phyloP scores from a whole-genome alignment of 1,140 invertebrate genomes.

The Drosophila sulfurigaster region DNA sequence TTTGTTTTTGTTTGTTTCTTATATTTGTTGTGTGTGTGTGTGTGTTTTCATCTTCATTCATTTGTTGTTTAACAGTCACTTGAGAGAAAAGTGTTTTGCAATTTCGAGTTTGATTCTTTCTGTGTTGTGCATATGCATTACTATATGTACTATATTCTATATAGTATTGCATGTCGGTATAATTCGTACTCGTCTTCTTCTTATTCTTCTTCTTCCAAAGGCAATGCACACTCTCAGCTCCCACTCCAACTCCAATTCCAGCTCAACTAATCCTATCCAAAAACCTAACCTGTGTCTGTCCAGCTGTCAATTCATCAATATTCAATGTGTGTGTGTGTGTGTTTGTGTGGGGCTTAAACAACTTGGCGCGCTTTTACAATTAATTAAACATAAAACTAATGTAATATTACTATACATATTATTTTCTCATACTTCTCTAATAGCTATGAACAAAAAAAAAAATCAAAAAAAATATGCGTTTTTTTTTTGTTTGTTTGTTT shows the following conservation, averaged over 20 bases:
- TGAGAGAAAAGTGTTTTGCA: conserved; percentile 13
- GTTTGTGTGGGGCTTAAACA: conserved; percentile 18
- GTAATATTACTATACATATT: conserved; percentile 48
- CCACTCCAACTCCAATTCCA: background rate
- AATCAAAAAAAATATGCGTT: conserved; percentile 8
- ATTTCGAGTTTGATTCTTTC: conserved; percentile 19
- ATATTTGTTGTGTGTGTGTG: background rate
- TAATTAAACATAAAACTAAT: conserved; percentile 40
- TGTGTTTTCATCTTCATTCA: background rate
- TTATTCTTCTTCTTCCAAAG: background rate
- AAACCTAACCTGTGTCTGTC: conserved; percentile 12
- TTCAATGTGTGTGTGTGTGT: conserved; percentile 13
- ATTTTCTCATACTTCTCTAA: conserved; percentile 31
- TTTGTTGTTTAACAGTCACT: conserved; percentile 10
- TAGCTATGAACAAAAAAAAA: conserved; percentile 37
- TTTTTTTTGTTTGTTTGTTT: conserved; percentile 12
- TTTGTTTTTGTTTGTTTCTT: background rate
- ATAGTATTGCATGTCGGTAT: background rate
- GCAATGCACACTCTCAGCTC: conserved; percentile 11
- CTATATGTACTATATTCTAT: too few relatives aligned
- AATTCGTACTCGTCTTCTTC: background rate
- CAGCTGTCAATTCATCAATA: conserved; percentile 17
- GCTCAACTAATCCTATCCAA: background rate
- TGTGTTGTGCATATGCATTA: conserved; percentile 15
- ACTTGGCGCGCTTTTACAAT: conserved; percentile 12